Conservation (phyloP, 2,113 vertebrate genomes). For the Laticauda colubrina region DNA sequence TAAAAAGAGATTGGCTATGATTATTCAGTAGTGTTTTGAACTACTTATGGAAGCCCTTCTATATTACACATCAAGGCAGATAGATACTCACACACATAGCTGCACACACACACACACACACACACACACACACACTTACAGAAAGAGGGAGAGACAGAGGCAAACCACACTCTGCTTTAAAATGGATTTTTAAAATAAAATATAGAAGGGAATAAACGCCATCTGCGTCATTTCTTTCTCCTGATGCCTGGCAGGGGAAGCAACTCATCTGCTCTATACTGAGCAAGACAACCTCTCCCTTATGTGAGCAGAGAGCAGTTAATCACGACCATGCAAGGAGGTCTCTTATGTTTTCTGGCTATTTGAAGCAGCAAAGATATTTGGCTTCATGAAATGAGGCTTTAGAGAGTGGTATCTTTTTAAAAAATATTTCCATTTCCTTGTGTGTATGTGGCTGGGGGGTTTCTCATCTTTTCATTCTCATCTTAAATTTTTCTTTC, state of each 20-base stretch:
- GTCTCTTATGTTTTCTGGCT: not conserved
- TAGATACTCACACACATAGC: not conserved
- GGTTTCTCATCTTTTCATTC: not conserved
- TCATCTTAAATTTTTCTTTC: not conserved
- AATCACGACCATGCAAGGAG: not conserved
- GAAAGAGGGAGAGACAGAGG: not conserved
- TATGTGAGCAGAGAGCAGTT: not conserved
- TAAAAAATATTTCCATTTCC: not conserved
- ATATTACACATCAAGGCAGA: not conserved
- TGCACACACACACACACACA: no score
- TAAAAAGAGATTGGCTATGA: not conserved
- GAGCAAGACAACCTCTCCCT: not conserved
- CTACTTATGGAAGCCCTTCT: not conserved
- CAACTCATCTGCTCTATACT: not conserved
- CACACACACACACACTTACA: no score
- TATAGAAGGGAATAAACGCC: not conserved
- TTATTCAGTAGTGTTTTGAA: not conserved
- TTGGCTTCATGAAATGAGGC: not conserved
- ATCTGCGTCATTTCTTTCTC: not conserved
- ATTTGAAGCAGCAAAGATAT: not conserved
- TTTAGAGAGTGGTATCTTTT: not conserved
- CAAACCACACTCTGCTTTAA: not conserved
- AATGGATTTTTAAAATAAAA: not conserved
- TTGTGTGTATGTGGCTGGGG: not conserved
- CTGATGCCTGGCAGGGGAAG: not conserved